Conservation (phyloP, 2,888 invertebrate genomes). For the Andrena bucephala region DNA sequence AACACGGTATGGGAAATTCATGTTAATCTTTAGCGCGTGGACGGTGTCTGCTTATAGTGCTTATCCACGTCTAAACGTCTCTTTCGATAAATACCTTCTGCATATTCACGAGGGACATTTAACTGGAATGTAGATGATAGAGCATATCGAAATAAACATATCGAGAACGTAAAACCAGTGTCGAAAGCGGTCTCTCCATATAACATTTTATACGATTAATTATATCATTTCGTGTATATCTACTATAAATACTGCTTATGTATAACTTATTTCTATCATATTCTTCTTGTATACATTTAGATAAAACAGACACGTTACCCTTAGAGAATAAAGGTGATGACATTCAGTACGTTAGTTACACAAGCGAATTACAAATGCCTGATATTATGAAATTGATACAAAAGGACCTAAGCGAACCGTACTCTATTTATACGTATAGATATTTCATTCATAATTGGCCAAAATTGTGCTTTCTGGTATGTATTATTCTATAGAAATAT, state of each 20-base stretch:
- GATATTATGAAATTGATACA: slow-evolving; percentile 99
- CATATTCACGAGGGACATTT: not conserved
- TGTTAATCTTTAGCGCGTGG: not conserved
- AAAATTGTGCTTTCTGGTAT: slow-evolving; percentile 97
- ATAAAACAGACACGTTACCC: slow-evolving; percentile 74
- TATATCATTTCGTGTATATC: not conserved
- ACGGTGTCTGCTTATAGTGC: not conserved
- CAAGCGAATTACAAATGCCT: slow-evolving; percentile 98
- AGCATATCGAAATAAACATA: not conserved
- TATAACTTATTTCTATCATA: not conserved
- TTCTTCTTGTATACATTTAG: slow-evolving; percentile 56
- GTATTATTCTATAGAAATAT: slow-evolving; percentile 75
- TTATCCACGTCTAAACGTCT: not conserved
- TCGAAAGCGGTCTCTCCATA: not conserved
- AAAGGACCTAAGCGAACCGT: slow-evolving; percentile 99
- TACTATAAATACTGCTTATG: not conserved
- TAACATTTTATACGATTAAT: not conserved
- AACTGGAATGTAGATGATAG: slow-evolving; percentile 2
- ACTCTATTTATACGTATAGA: slow-evolving; percentile 99
- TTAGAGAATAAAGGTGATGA: slow-evolving; percentile 77
- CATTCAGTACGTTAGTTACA: slow-evolving; percentile 91
- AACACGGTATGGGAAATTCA: slow-evolving; percentile 75
- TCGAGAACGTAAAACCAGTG: not conserved
- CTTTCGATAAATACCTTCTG: not conserved
- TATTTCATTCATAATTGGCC: slow-evolving; percentile 99